phyloP scores from a whole-genome alignment of 53 echinoderm and acorn worm species.

The Temnopleurus reevesii region DNA sequence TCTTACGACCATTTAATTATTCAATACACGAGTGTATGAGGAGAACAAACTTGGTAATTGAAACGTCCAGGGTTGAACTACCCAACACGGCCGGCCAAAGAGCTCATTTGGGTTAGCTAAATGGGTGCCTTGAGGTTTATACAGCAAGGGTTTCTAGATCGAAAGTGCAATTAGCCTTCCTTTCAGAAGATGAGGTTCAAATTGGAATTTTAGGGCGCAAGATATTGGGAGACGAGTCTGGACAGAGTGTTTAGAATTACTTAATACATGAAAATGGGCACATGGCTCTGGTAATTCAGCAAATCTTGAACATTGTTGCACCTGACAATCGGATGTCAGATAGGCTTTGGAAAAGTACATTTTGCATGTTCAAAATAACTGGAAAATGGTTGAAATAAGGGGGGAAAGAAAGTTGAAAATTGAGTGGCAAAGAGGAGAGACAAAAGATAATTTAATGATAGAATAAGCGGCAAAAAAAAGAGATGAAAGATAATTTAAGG shows the following conservation, averaged over 20 bases:
- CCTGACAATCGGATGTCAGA: no score
- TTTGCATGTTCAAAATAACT: no score
- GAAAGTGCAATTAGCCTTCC: constrained; percentile 3
- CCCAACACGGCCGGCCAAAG: neutral
- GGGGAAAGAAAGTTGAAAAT: neutral
- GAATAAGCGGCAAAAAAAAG: neutral
- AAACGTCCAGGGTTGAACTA: neutral
- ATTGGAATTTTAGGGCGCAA: neutral
- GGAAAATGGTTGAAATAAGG: neutral
- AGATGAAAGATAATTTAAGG: neutral
- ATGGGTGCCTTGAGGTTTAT: neutral
- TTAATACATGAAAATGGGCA: no score
- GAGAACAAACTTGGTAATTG: neutral
- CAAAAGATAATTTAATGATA: neutral
- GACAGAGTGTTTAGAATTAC: no score
- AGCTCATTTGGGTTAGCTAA: neutral
- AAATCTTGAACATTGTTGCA: no score
- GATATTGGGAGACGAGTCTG: neutral
- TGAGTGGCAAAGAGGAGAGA: neutral
- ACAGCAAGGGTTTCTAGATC: neutral
- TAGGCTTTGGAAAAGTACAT: no score
- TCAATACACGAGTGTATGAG: neutral
- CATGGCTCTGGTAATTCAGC: no score
- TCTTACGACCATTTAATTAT: neutral
- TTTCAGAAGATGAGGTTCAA: neutral